Conservation (phyloP, 2,888 invertebrate genomes). For the Ephialtes manifestator region DNA sequence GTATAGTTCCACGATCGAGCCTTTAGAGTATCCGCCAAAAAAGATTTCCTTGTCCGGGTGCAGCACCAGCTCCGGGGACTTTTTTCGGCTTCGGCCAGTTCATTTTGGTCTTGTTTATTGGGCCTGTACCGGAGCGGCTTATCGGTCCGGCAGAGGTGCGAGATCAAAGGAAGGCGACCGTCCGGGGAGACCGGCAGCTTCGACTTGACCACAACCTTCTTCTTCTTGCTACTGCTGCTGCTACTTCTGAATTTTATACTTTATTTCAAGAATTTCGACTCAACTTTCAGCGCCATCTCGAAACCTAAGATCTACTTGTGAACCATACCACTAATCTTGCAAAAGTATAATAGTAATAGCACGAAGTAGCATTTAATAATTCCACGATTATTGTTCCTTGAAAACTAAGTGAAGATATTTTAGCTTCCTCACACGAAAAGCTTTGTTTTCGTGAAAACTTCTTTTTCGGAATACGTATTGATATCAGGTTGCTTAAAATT, state of each 20-base stretch:
- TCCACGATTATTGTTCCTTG: too few relatives aligned
- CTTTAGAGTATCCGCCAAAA: conserved; percentile 46
- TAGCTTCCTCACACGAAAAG: too few relatives aligned
- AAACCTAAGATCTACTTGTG: background rate
- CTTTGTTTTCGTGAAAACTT: too few relatives aligned
- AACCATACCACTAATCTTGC: too few relatives aligned
- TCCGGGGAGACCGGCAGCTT: conserved; percentile 43
- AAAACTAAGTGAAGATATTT: too few relatives aligned
- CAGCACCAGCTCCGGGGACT: conserved; percentile 42
- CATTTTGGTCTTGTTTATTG: conserved; percentile 71
- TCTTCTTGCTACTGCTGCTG: conserved; percentile 44
- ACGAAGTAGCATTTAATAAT: too few relatives aligned
- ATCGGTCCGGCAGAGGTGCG: conserved; percentile 70
- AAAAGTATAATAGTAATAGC: too few relatives aligned
- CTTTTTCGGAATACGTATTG: too few relatives aligned
- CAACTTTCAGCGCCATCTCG: background rate
- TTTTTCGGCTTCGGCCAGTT: conserved; percentile 58
- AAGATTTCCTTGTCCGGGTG: conserved; percentile 52
- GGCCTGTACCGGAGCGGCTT: conserved; percentile 66
- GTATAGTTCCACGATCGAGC: conserved; percentile 23
- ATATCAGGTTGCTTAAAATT: too few relatives aligned
- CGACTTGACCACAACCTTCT: conserved; percentile 51
- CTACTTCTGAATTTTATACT: conserved; percentile 36
- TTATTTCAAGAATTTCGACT: background rate
- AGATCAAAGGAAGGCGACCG: conserved; percentile 72